Evolutionary conservation across 2,113 vertebrate genomes (phyloP).

Genomic region (Perca fluviatilis): DNA sequence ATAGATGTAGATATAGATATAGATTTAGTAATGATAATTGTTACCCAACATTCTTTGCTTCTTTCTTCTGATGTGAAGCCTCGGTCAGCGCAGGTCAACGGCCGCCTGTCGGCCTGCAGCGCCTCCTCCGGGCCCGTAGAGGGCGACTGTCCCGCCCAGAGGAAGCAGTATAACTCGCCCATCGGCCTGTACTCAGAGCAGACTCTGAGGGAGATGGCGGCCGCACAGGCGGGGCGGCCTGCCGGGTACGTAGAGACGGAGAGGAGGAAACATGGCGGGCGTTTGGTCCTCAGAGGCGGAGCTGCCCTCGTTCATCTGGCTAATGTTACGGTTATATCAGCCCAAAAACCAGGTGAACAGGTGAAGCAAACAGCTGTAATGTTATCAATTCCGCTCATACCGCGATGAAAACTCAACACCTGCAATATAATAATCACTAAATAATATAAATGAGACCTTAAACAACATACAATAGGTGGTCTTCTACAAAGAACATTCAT

Average conservation of each 20-base stretch:
- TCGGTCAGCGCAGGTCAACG: conserved; percentile 78
- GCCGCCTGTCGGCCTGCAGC: conserved; percentile 66
- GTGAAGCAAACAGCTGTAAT: too few relatives aligned
- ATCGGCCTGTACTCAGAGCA: conserved; percentile 96
- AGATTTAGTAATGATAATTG: conserved; percentile 6
- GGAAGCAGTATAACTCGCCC: conserved; percentile 95
- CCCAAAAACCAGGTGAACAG: too few relatives aligned
- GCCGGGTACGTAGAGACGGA: conserved; percentile 89
- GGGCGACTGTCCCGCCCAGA: conserved; percentile 78
- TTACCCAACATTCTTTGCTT: conserved; percentile 41
- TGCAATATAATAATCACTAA: too few relatives aligned
- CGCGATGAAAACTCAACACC: too few relatives aligned
- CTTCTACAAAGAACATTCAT: too few relatives aligned
- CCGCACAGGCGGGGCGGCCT: conserved; percentile 87
- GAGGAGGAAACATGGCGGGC: background rate
- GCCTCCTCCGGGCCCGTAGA: conserved; percentile 62
- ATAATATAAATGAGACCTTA: too few relatives aligned
- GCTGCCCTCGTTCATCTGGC: background rate
- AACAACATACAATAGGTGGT: too few relatives aligned
- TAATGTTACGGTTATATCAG: too few relatives aligned
- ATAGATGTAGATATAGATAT: too few relatives aligned
- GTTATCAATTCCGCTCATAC: too few relatives aligned
- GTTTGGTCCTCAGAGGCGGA: background rate
- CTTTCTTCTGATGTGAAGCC: conserved; percentile 46
- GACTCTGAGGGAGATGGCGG: conserved; percentile 93